Percentiles rank a stretch among this genome's conserved stretches.
These are phyloP conservation scores for Merops nubicus DNA, from an alignment of 2,113 vertebrate genomes.

Conservation along the genomic window DNA sequence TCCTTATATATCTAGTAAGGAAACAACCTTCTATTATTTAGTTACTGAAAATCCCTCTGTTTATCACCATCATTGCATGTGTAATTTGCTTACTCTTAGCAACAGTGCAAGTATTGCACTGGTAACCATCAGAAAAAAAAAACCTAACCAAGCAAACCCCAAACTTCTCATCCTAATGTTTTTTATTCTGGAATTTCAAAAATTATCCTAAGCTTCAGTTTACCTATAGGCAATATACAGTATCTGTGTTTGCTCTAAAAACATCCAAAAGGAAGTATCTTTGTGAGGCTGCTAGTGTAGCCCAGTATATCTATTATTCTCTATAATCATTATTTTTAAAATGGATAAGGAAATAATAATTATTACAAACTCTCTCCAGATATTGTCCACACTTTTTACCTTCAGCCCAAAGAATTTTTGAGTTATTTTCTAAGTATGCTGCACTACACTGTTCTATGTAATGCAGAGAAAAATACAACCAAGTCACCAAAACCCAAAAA, in stretches of 20 bases:
- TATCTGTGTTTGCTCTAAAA: neutral
- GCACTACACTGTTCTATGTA: neutral
- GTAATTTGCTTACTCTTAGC: neutral
- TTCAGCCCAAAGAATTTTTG: neutral
- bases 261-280: neutral
- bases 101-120: neutral
- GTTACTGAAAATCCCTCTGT: neutral
- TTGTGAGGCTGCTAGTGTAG: neutral
- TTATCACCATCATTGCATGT: neutral
- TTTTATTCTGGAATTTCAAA: conserved; percentile 4
- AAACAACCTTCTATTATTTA: neutral
- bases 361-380: neutral
- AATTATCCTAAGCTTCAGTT: neutral
- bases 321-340: neutral
- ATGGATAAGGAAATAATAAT: neutral
- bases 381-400: neutral
- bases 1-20: neutral
- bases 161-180: neutral
- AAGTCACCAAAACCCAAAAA: neutral
- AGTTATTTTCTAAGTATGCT: neutral
- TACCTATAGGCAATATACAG: neutral
- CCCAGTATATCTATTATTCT: neutral
- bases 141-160: neutral
- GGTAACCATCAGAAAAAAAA: neutral
- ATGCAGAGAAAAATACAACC: neutral